Conservation (phyloP, 2,888 invertebrate genomes). For the Nymphalis polychloros region DNA sequence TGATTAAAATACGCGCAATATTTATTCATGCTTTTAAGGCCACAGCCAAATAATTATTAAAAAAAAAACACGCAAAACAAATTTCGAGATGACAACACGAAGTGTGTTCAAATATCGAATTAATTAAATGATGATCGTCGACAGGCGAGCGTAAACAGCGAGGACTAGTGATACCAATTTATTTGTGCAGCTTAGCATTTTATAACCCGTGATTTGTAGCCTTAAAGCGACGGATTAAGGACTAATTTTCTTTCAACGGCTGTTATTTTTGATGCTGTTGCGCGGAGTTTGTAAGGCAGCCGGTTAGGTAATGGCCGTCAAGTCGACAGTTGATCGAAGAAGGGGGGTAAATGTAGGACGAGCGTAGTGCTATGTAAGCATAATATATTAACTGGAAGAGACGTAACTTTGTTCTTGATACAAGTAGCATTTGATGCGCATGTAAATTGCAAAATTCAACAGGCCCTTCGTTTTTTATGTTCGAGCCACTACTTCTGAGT, state of each 20-base stretch:
- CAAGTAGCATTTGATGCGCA: conserved; percentile 44
- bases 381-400: conserved; percentile 58
- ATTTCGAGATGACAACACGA: conserved; percentile 57
- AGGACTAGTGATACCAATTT: conserved; percentile 60
- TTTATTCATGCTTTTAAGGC: conserved; percentile 12
- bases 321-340: conserved; percentile 71
- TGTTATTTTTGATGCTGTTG: conserved; percentile 45
- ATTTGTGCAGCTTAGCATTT: conserved; percentile 45
- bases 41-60: conserved; percentile 6
- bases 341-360: conserved; percentile 78
- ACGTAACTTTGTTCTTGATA: conserved; percentile 42
- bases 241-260: conserved; percentile 32
- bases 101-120: conserved; percentile 73
- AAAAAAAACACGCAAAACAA: conserved; percentile 24
- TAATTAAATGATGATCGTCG: conserved; percentile 73
- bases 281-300: conserved; percentile 67
- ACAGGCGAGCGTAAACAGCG: conserved; percentile 70
- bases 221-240: conserved; percentile 52
- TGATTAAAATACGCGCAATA: conserved; percentile 14
- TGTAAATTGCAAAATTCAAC: conserved; percentile 30
- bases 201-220: conserved; percentile 48
- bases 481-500: not conserved
- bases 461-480: conserved; percentile 25
- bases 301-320: conserved; percentile 77
- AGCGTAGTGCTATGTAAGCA: conserved; percentile 50